phyloP scores from a whole-genome alignment of 2,888 invertebrate genomes.

The Latrodectus hesperus region DNA sequence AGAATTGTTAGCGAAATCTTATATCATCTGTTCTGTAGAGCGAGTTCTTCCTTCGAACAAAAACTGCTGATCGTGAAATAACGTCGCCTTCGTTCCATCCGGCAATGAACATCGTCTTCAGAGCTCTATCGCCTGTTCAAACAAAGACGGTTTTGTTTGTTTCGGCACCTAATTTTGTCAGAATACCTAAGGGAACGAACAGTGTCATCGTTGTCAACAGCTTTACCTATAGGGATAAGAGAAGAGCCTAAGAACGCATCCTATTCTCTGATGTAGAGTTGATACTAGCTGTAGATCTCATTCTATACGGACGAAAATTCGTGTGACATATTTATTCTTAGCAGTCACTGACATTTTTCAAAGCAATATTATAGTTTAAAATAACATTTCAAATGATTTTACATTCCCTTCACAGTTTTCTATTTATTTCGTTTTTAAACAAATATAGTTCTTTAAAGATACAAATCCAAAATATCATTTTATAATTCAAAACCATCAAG shows the following conservation, averaged over 20 bases:
- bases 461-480: no score
- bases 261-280: background rate
- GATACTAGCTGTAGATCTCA: no score
- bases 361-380: no score
- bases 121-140: background rate
- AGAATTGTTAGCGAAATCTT: background rate
- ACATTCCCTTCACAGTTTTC: no score
- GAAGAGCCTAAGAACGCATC: background rate
- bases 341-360: no score
- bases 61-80: background rate
- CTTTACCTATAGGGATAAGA: background rate
- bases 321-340: no score
- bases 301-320: no score
- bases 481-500: no score
- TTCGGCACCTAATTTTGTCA: constrained; percentile 5
- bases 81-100: background rate
- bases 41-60: background rate
- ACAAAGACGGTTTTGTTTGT: background rate
- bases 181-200: constrained; percentile 2
- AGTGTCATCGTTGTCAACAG: background rate
- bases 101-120: background rate
- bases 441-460: no score
- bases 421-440: no score
- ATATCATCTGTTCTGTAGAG: background rate
- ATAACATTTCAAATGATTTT: no score